phyloP scores from a whole-genome alignment of 2,113 vertebrate genomes.

The Cercopithecus mona region DNA sequence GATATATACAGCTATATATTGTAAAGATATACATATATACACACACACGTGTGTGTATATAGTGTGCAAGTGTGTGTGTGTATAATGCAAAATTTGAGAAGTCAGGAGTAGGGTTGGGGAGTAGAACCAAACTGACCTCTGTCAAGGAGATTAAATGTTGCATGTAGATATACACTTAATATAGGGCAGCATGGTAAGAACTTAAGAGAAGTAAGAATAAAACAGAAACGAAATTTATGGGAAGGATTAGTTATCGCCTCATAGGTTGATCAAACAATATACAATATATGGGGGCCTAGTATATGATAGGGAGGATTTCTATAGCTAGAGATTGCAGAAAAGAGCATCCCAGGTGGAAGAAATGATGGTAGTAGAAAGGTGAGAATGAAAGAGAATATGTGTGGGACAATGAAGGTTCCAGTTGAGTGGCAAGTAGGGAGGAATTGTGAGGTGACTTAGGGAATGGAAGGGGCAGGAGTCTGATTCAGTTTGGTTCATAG shows the following conservation, averaged over 20 bases:
- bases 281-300: neutral
- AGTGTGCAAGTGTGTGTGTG: neutral
- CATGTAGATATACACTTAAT: neutral
- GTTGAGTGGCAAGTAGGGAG: neutral
- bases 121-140: neutral
- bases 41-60: neutral
- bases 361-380: neutral
- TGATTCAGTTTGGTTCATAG: neutral
- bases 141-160: neutral
- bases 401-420: neutral
- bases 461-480: neutral
- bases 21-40: neutral
- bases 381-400: neutral
- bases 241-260: neutral
- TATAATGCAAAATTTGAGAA: neutral
- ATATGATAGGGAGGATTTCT: neutral
- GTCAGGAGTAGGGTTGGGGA: neutral
- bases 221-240: neutral
- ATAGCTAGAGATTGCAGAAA: neutral
- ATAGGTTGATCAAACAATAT: neutral
- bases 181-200: neutral
- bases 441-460: neutral
- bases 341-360: neutral
- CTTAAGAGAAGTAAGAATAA: neutral
- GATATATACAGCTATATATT: neutral